Percentiles rank a stretch among this genome's conserved stretches.
Evolutionary conservation across 2,113 vertebrate genomes (phyloP).

Genomic region (Oreochromis niloticus): DNA sequence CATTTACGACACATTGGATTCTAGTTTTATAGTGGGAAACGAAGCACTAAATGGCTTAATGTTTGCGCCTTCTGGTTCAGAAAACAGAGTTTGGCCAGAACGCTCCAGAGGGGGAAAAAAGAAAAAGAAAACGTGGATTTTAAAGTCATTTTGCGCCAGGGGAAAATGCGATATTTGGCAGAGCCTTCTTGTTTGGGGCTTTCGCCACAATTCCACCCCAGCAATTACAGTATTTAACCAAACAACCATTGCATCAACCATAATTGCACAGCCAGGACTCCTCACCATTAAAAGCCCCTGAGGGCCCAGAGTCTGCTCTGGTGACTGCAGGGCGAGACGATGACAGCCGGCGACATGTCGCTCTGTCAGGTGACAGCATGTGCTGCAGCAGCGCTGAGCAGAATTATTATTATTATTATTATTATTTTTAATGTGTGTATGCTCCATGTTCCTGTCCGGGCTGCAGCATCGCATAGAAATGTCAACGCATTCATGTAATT

Average conservation of each 20-base stretch:
- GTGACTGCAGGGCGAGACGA: not conserved
- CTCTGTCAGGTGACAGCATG: not conserved
- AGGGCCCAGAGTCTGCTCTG: not conserved
- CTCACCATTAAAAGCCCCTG: conserved; percentile 42
- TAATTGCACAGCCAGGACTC: conserved; percentile 48
- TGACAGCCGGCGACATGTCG: not conserved
- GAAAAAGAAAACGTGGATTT: not conserved
- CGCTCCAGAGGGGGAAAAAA: not conserved
- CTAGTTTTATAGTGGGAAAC: not conserved
- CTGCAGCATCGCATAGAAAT: not conserved
- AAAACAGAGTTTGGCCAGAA: conserved; percentile 2
- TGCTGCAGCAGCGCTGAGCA: not conserved
- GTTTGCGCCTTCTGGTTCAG: conserved; percentile 4
- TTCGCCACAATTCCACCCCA: conserved; percentile 41
- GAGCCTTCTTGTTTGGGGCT: conserved; percentile 27
- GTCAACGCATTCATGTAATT: not conserved
- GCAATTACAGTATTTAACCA: conserved; percentile 48
- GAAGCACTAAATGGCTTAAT: not conserved
- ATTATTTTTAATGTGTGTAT: not conserved
- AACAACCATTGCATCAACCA: conserved; percentile 60
- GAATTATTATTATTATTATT: fast-evolving
- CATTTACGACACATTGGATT: not conserved
- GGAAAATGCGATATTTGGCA: conserved; percentile 22
- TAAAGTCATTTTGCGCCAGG: conserved; percentile 10
- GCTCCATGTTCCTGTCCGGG: fast-evolving